Conservation (phyloP, 2,113 vertebrate genomes). For the Promerops cafer region DNA sequence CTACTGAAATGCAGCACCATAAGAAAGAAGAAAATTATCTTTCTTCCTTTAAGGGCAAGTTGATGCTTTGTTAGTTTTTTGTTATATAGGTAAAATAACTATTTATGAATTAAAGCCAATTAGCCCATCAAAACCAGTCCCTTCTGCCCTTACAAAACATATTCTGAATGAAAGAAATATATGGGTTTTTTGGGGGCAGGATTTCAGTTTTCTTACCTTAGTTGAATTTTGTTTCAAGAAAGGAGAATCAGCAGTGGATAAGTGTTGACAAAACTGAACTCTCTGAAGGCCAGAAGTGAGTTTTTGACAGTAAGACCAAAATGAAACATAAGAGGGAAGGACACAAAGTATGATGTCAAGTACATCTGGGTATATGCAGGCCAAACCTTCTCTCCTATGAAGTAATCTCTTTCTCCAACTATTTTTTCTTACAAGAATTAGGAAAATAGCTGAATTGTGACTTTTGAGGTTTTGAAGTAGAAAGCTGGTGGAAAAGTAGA, state of each 20-base stretch:
- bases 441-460: not conserved
- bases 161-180: not conserved
- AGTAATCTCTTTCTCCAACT: not conserved
- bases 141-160: not conserved
- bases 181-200: accelerated
- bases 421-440: not conserved
- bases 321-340: not conserved
- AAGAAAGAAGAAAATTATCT: not conserved
- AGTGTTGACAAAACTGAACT: not conserved
- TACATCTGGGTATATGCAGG: not conserved
- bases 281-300: not conserved
- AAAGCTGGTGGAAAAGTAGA: not conserved
- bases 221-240: not conserved
- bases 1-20: not conserved
- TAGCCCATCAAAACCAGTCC: not conserved
- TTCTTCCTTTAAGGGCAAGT: not conserved
- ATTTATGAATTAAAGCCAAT: not conserved
- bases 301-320: not conserved
- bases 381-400: not conserved
- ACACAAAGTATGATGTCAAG: not conserved
- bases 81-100: not conserved
- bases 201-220: not conserved
- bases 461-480: not conserved
- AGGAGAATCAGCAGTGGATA: not conserved
- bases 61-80: not conserved